phyloP scores from a whole-genome alignment of 1,140 invertebrate genomes.

The Drosophila yakuba region DNA sequence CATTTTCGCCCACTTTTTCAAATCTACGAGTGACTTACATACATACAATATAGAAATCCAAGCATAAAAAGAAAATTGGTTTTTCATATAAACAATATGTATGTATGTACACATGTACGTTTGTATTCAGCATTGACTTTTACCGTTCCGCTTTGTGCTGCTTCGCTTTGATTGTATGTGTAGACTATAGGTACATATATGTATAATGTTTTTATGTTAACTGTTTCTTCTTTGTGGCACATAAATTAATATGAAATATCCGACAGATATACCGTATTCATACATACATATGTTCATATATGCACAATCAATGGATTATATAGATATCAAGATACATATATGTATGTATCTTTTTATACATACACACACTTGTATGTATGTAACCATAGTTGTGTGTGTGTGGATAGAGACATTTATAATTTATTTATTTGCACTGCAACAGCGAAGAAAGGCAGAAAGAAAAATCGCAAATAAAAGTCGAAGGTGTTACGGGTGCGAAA shows the following conservation, averaged over 20 bases:
- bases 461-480: slow-evolving; percentile 39
- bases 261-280: slow-evolving; percentile 20
- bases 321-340: background rate
- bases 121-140: slow-evolving; percentile 35
- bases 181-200: slow-evolving; percentile 1
- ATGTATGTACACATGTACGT: background rate
- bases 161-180: background rate
- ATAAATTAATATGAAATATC: slow-evolving; percentile 60
- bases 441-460: slow-evolving; percentile 45
- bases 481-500: slow-evolving; percentile 16
- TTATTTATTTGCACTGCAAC: slow-evolving; percentile 60
- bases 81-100: slow-evolving; percentile 43
- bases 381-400: slow-evolving; percentile 9
- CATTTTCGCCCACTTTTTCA: slow-evolving; percentile 8
- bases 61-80: slow-evolving; percentile 62
- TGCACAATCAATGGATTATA: too few relatives aligned
- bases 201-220: slow-evolving; percentile 15
- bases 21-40: background rate
- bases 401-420: slow-evolving; percentile 54
- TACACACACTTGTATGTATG: background rate
- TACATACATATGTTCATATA: slow-evolving; percentile 10
- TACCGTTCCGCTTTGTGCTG: slow-evolving; percentile 40
- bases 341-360: slow-evolving; percentile 6
- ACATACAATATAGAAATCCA: slow-evolving; percentile 34
- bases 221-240: slow-evolving; percentile 39